phyloP scores from a whole-genome alignment of 2,113 vertebrate species.

The Neomonachus schauinslandi region DNA sequence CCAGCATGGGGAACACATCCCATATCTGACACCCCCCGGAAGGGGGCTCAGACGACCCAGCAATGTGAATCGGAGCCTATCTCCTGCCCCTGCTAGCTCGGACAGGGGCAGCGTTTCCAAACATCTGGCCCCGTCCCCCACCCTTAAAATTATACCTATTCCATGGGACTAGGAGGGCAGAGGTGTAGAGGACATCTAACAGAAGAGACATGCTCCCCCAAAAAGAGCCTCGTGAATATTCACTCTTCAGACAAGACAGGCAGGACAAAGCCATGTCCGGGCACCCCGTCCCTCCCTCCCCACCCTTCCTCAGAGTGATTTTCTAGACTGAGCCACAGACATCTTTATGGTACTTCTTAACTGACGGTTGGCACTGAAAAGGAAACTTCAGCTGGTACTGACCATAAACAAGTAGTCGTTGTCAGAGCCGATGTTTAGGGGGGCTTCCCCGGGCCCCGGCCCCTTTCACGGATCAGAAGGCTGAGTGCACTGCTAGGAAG shows the following conservation, averaged over 20 bases:
- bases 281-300: background rate
- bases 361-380: background rate
- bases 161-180: background rate
- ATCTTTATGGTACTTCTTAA: background rate
- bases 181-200: background rate
- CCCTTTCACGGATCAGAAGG: background rate
- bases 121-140: background rate
- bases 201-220: background rate
- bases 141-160: background rate
- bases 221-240: too few relatives aligned
- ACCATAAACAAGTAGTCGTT: background rate
- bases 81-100: background rate
- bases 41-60: background rate
- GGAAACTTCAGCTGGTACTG: background rate
- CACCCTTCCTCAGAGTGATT: background rate
- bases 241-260: background rate
- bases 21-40: accelerated
- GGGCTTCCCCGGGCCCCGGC: background rate
- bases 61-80: accelerated
- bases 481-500: background rate
- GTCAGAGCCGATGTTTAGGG: background rate
- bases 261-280: background rate
- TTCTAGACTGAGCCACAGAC: background rate
- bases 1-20: background rate
- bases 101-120: background rate